Percentiles rank a stretch among this genome's conserved stretches.
Evolutionary conservation across 1,140 invertebrate species (phyloP).

Genomic region (Drosophila setifemur): DNA sequence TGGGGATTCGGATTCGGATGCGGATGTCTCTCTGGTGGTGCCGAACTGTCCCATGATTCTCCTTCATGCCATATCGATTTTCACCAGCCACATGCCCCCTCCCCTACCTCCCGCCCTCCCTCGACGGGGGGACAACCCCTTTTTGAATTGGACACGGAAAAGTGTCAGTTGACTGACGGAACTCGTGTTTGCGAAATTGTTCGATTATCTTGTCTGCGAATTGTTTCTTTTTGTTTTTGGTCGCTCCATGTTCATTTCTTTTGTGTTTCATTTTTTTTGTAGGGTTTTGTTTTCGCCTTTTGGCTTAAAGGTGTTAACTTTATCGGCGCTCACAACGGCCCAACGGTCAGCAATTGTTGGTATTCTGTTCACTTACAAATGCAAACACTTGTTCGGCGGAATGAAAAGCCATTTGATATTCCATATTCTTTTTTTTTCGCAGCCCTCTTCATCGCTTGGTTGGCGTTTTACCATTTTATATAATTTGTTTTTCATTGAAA

Average conservation of each 20-base stretch:
- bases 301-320: constrained; percentile 76
- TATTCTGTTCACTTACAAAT: constrained; percentile 43
- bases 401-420: constrained; percentile 69
- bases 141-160: constrained; percentile 62
- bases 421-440: constrained; percentile 6
- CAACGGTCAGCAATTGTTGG: constrained; percentile 36
- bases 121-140: neutral
- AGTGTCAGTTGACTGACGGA: constrained; percentile 72
- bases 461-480: constrained; percentile 48
- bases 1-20: constrained; percentile 7
- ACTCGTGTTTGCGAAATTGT: constrained; percentile 68
- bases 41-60: constrained; percentile 50
- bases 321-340: constrained; percentile 34
- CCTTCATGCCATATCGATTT: constrained; percentile 78
- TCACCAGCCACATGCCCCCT: constrained; percentile 35
- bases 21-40: constrained; percentile 32
- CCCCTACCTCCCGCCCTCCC: neutral
- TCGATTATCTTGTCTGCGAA: constrained; percentile 48
- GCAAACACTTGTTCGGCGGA: constrained; percentile 66
- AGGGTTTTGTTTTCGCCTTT: constrained; percentile 42
- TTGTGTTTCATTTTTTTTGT: neutral
- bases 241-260: constrained; percentile 21
- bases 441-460: constrained; percentile 15
- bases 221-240: constrained; percentile 12
- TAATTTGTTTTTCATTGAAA: constrained; percentile 61